Percentiles rank a stretch among this genome's conserved stretches.
phyloP scores from a whole-genome alignment of 2,113 vertebrate species.

The Xyrauchen texanus region DNA sequence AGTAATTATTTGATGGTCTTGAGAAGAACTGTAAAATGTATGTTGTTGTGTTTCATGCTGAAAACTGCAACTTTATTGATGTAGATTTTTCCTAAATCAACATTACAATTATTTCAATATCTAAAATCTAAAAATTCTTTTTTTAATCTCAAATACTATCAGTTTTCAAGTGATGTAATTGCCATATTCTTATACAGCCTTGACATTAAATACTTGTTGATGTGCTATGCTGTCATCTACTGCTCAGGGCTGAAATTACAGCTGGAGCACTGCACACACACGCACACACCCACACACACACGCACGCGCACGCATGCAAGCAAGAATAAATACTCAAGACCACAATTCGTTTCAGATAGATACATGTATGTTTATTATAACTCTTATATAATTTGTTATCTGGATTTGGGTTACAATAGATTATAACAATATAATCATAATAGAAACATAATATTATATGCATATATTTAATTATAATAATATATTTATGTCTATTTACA shows the following conservation, averaged over 20 bases:
- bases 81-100: too few species aligned
- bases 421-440: conserved; percentile 51
- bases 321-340: not conserved
- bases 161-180: too few species aligned
- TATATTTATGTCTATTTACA: conserved; percentile 49
- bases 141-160: not conserved
- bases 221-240: conserved; percentile 50
- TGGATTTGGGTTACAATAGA: conserved; percentile 48
- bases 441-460: conserved; percentile 48
- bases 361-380: conserved; percentile 54
- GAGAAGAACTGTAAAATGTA: too few species aligned
- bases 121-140: too few species aligned
- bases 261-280: too few species aligned
- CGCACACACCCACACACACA: too few species aligned
- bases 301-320: not conserved
- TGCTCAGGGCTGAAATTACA: conserved; percentile 42
- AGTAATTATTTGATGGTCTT: too few species aligned
- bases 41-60: too few species aligned
- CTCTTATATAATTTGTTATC: conserved; percentile 52
- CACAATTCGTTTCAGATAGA: conserved; percentile 23
- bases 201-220: not conserved
- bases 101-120: too few species aligned
- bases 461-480: conserved; percentile 41
- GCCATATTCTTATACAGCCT: not conserved
- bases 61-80: too few species aligned